phyloP scores from a whole-genome alignment of 2,113 vertebrate species.

The Nycticebus coucang region DNA sequence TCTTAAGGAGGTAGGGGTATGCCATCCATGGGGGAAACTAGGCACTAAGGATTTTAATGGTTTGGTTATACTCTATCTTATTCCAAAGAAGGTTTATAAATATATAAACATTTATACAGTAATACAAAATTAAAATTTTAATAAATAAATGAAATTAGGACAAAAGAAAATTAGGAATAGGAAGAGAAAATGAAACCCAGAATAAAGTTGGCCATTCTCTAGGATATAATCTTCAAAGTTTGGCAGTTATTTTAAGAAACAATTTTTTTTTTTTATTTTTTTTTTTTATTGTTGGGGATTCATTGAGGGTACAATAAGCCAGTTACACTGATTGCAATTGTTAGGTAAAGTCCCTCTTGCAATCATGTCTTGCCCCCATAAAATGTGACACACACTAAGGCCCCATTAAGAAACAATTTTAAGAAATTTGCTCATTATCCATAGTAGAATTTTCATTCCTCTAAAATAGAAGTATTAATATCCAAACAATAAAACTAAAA shows the following conservation, averaged over 20 bases:
- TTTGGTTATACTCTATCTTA: not conserved
- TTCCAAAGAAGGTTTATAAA: not conserved
- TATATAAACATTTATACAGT: not conserved
- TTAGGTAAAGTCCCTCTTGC: too few species aligned
- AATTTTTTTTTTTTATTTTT: too few species aligned
- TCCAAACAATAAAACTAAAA: not conserved
- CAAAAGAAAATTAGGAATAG: not conserved
- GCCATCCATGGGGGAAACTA: not conserved
- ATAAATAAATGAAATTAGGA: not conserved
- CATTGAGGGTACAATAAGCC: too few species aligned
- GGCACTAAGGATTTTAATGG: not conserved
- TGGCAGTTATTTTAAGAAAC: too few species aligned
- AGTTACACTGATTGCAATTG: too few species aligned
- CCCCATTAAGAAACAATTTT: too few species aligned
- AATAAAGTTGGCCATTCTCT: not conserved
- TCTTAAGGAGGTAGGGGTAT: not conserved
- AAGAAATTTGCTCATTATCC: not conserved
- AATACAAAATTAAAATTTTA: not conserved
- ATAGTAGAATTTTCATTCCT: not conserved
- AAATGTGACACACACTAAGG: too few species aligned
- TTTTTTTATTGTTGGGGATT: too few species aligned
- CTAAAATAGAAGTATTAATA: slow-evolving; percentile 11
- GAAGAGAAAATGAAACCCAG: slow-evolving; percentile 17
- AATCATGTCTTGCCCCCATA: too few species aligned
- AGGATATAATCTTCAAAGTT: not conserved